Evolutionary conservation across 2,888 invertebrate genomes (phyloP), one percentile per base, ranked within the genome.

Genomic region (Tenthredo amoena): DNA sequence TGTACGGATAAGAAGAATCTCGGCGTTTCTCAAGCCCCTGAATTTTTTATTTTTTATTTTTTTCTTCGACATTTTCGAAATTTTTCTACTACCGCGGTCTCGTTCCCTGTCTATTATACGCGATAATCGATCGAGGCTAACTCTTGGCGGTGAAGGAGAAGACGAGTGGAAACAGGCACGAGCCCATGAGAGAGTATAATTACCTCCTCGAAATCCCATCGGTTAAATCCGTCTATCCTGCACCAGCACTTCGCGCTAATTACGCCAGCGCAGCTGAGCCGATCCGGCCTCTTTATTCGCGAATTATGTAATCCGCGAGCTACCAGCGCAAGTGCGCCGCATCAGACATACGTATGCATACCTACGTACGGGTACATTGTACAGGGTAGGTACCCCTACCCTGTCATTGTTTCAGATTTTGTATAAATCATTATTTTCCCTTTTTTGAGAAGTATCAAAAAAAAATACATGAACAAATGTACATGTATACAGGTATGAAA

Each of bases 151-250:
- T 3, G 37, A 71, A 71, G 62, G 26, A 62, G 62, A 21, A 68
- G 68, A 74, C 74, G 26, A 74, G 74, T 43, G 74, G 43, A 74
- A 43, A 74, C 43, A 55, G 55, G 55, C 43, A 21, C 55, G 77
- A 31, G 31, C 21, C 21, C 31, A 34, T 77, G 55, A 34, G 34
- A 55, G 55, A 55, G 77, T 77, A 77, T 77, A 77, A 77, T 77
- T 77, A 77, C 47, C 77, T 55, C 55, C 34, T 50, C 55, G 55
- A 77, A 77, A 77, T 77, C 50, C 74, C 74, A 74, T 43, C 74
- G 74, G 74, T 18, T 40, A 74, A 74, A 74, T 43, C 43, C 68
- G 68, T 68, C 40, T 43, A 74, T 74, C 74, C 74, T 43, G 74
- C 40, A 43, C 26, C 26, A 62, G 68, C 34, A 68, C 68, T 68